These are phyloP conservation scores for Mustelus asterias DNA, from an alignment of 2,113 vertebrate genomes.

Conservation along the genomic window DNA sequence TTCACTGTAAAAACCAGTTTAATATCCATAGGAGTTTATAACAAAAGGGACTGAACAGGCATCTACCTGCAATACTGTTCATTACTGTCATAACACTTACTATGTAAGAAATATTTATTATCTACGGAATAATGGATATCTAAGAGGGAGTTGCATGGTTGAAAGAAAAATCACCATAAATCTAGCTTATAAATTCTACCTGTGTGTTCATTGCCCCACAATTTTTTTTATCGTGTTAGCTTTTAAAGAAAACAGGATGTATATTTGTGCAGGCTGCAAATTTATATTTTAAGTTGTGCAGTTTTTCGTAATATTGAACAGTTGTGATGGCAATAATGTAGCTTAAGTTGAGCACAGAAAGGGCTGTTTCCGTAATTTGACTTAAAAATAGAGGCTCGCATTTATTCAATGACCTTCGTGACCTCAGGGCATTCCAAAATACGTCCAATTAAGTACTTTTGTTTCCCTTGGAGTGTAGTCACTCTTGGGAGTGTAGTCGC, in stretches of 20 bases:
- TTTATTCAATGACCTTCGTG: not conserved
- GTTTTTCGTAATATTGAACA: not conserved
- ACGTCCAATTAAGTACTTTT: not conserved
- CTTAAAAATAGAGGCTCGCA: not conserved
- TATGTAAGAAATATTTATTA: conserved; percentile 26
- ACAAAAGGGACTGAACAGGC: not conserved
- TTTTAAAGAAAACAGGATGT: not conserved
- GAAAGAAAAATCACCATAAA: not conserved
- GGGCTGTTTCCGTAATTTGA: not conserved
- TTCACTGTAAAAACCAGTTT: not conserved
- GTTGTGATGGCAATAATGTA: not conserved
- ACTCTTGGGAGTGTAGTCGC: too few relatives aligned
- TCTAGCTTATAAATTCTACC: not conserved
- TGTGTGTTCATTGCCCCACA: not conserved
- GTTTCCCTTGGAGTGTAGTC: not conserved
- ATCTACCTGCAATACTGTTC: not conserved
- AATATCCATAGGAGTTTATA: conserved; percentile 2
- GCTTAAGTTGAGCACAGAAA: not conserved
- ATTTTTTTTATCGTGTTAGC: not conserved
- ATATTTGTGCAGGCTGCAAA: not conserved
- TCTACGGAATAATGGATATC: not conserved
- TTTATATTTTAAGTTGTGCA: not conserved
- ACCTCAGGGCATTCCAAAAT: not conserved
- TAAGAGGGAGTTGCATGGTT: not conserved
- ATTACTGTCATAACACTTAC: not conserved